Percentiles rank a stretch among this genome's conserved stretches.
These are phyloP conservation scores for Limnephilus lunatus DNA, from an alignment of 2,888 invertebrate genomes.

Conservation along the genomic window DNA sequence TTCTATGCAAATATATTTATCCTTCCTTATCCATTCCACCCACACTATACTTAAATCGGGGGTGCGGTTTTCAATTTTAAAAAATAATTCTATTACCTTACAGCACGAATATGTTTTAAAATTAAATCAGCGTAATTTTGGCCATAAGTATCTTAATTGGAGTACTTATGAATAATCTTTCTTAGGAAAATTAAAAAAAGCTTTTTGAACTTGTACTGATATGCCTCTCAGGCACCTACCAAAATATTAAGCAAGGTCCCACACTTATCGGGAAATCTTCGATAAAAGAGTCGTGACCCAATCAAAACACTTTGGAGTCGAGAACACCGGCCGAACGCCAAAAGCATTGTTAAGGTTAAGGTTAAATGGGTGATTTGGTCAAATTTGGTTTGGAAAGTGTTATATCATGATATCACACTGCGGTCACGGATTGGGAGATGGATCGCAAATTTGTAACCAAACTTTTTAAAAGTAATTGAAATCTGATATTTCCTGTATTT, in stretches of 20 bases:
- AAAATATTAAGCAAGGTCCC: slow-evolving; percentile 31
- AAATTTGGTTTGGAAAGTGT: slow-evolving; percentile 46
- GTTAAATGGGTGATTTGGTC: slow-evolving; percentile 53
- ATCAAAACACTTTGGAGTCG: slow-evolving; percentile 10
- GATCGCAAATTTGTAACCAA: not conserved
- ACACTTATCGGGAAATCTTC: slow-evolving; percentile 38
- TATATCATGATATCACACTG: slow-evolving; percentile 12
- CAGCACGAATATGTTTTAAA: not conserved
- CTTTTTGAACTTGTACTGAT: not conserved
- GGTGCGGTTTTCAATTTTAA: no score
- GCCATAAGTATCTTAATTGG: not conserved
- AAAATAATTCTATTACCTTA: no score
- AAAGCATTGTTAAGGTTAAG: slow-evolving; percentile 53
- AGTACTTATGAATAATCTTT: not conserved
- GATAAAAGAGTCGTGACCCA: slow-evolving; percentile 45
- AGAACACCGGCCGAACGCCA: slow-evolving; percentile 16
- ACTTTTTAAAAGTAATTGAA: not conserved
- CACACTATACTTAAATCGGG: no score
- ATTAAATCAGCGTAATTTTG: not conserved
- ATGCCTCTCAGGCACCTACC: not conserved
- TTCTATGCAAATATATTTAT: no score
- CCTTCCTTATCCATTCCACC: no score
- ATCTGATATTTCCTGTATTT: not conserved
- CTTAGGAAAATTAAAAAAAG: not conserved
- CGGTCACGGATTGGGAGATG: not conserved